Base-by-base conservation (phyloP, 2,797 vertebrate species). In the Bradypus variegatus region DNA sequence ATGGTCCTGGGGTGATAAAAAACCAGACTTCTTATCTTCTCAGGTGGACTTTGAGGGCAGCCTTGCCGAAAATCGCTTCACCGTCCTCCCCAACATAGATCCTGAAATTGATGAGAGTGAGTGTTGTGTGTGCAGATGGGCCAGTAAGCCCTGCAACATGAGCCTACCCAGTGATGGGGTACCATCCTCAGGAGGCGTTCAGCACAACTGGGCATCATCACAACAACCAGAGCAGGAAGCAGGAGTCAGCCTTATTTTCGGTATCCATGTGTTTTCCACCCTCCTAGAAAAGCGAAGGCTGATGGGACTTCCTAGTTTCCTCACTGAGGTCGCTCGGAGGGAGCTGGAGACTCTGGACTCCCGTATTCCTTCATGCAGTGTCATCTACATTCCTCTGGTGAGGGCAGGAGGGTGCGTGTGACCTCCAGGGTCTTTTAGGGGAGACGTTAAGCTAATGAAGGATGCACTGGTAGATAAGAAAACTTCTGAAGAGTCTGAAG, bases 371-470 rank as follows among this genome's bases (percentile, higher is more conserved):
- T 98, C 98, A 41, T 99, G 99, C 95, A 98, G 97, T 80, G 98
- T 99, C 92, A 98, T 99, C 96, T 99, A 99, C 96, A 98, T 99
- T 93, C 99, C 99, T 92, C 97, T 99, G 98, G 98, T 98, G 94
- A 95, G 94, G 77, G n/a, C 19, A 60, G 38, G 38, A 79, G 6
- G 33, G 67, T 29, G 36, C 36, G 11, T 48, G 62, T 65, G 27
- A 31, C 25, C 77, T 75, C 83, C 2, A 23, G 80, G 67, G 13
- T 33, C 21, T 72, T 80, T 77, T n/a, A 19, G 60, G 48, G 77
- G 41, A n/a, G 31, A 38, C 29, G 6, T 2, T 53, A 86, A 55
- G 29, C n/a, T 81, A 69, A 50, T 31, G 90, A 84, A 50, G 80
- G 60, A 72, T 62, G 67, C 36, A 41, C 0, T 80, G 12, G 70